Percentiles rank a stretch among this genome's conserved stretches.
These are phyloP conservation scores for Polydesmus complanatus DNA, from an alignment of 2,888 invertebrate genomes.

Conservation along the genomic window DNA sequence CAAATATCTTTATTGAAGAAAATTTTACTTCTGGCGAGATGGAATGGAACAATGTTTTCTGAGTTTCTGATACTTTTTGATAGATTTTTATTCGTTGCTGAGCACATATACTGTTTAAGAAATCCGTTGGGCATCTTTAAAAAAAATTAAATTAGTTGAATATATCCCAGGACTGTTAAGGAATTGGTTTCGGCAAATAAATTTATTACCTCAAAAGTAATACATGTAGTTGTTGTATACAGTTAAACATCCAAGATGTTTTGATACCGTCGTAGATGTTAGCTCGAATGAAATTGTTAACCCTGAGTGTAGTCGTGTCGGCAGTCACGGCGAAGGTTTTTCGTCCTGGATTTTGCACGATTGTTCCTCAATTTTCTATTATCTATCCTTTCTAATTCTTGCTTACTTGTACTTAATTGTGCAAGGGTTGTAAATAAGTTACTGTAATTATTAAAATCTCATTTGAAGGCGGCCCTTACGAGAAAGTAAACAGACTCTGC, in stretches of 20 bases:
- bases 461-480: background rate
- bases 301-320: slow-evolving; percentile 34
- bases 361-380: slow-evolving; percentile 48
- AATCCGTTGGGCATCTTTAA: slow-evolving; percentile 46
- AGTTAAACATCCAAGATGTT: slow-evolving; percentile 53
- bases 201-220: slow-evolving; percentile 28
- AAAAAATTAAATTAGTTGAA: background rate
- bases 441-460: too few relatives aligned
- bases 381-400: slow-evolving; percentile 46
- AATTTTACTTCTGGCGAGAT: slow-evolving; percentile 33
- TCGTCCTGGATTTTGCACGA: slow-evolving; percentile 48
- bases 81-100: slow-evolving; percentile 41
- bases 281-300: slow-evolving; percentile 42
- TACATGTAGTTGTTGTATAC: slow-evolving; percentile 26
- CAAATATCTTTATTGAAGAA: background rate
- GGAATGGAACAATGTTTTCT: slow-evolving; percentile 40
- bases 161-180: slow-evolving; percentile 16
- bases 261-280: slow-evolving; percentile 50
- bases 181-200: slow-evolving; percentile 18
- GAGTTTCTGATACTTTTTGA: slow-evolving; percentile 42
- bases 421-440: too few relatives aligned
- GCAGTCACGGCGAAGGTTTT: slow-evolving; percentile 31
- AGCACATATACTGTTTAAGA: slow-evolving; percentile 46
- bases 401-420: slow-evolving; percentile 28
- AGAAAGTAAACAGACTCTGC: background rate